Base-by-base conservation (phyloP, 2,888 invertebrate genomes). In the Nineta flava region DNA sequence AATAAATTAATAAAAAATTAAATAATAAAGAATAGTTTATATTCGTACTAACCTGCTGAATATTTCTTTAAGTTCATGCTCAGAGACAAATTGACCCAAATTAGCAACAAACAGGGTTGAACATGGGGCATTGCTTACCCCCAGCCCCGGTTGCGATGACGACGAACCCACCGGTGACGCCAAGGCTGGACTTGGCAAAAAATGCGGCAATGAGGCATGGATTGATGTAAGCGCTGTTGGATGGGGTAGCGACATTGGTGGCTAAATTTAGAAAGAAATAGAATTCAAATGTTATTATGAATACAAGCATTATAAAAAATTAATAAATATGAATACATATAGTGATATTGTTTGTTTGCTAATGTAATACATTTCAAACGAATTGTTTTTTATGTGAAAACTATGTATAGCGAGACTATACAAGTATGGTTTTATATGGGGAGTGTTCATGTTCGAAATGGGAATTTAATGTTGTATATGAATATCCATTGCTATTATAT, bases 41-140 rank as follows among this genome's bases (percentile, higher is more conserved):
- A 26, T 21, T 40, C 26, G 48, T 42, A 57, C 75, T 72, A 71
- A 95, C 94, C 93, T 94, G 81, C 87, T 87, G 74, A 96, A 95
- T 66, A 97, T 87, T 72, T 95, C 94, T 76, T 95, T 95, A 60
- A 97, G 83, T 71, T 97, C 96, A 66, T 96, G 95, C 72, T 97
- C 97, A 58, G 92, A 93, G 63, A 95, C 94, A 70, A 91, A 93
- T 71, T 92, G 92, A 59, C 96, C 95, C 65, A 97, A 79, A 73
- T 97, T 97, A 64, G 96, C 96, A 65, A 97, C 95, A 75, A 97
- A 97, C 58, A 97, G 83, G 58, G 97, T 97, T 61, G 93, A 93
- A 77, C 94, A 95, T 60, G 94, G 94, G 59, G 87, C 84, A 67
- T 87, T 85, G 65, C 70, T 73, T 60, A 76, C 79, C 66, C 70